These are phyloP conservation scores for Decapterus maruadsi DNA, from an alignment of 2,797 vertebrate genomes.

Conservation along the genomic window DNA sequence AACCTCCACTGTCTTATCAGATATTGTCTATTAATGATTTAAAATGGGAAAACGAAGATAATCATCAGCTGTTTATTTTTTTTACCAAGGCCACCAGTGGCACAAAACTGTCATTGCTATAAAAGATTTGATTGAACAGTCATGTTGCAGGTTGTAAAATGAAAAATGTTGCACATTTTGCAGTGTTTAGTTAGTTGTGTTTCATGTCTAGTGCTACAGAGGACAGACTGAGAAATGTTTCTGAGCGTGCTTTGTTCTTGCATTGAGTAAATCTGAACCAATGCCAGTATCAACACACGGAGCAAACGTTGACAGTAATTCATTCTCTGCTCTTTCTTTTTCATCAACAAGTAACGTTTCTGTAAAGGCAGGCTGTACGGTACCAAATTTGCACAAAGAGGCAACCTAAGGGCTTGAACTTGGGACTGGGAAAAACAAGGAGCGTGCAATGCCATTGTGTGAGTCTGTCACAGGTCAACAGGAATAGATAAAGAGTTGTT, in stretches of 20 bases:
- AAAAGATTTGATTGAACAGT: constrained; percentile 36
- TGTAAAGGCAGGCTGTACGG: background rate
- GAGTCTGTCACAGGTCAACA: constrained; percentile 57
- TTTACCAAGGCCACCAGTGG: background rate
- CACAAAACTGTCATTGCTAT: constrained; percentile 7
- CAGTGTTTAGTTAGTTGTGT: constrained; percentile 58
- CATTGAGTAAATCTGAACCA: constrained; percentile 59
- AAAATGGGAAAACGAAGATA: background rate
- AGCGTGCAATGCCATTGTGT: constrained; percentile 23
- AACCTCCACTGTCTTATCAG: background rate
- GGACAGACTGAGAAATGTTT: constrained; percentile 63
- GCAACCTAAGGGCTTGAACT: constrained; percentile 12
- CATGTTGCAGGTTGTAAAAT: constrained; percentile 19
- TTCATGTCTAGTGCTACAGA: constrained; percentile 46
- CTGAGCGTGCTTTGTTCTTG: constrained; percentile 72
- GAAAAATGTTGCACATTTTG: constrained; percentile 39
- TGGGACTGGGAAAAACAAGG: constrained; percentile 3
- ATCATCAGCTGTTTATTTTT: background rate
- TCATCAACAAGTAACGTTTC: constrained; percentile 53
- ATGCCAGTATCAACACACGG: constrained; percentile 72
- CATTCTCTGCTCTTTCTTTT: constrained; percentile 54
- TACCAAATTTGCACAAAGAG: constrained; percentile 13
- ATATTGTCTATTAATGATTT: background rate
- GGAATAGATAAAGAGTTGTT: constrained; percentile 65
- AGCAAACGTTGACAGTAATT: constrained; percentile 62